These are phyloP conservation scores for Neuroterus valhalla DNA, from an alignment of 1,140 invertebrate species.

Conservation along the genomic window DNA sequence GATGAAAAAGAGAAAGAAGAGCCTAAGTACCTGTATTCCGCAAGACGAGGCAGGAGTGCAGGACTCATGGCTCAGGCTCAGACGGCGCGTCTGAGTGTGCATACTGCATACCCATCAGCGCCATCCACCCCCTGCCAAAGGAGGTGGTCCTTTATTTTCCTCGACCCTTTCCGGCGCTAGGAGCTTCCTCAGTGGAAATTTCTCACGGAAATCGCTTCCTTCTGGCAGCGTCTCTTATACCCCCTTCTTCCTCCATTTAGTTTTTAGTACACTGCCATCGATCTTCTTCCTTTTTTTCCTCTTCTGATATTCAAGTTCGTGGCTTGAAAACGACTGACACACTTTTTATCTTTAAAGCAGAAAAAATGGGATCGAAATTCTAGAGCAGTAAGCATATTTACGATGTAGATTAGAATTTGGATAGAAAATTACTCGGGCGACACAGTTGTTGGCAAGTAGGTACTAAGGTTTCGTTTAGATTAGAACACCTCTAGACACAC, in stretches of 20 bases:
- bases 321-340: neutral
- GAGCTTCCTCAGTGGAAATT: slow-evolving; percentile 7
- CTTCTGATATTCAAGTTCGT: neutral
- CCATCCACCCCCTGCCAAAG: neutral
- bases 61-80: too few relatives aligned
- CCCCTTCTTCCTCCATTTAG: slow-evolving; percentile 2
- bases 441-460: too few relatives aligned
- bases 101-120: neutral
- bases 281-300: neutral
- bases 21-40: slow-evolving; percentile 15
- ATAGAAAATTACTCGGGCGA: too few relatives aligned
- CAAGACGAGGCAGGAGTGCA: neutral
- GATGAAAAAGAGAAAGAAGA: neutral
- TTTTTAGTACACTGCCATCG: neutral
- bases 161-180: slow-evolving; percentile 4
- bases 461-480: too few relatives aligned
- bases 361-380: too few relatives aligned
- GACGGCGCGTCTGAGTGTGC: slow-evolving; percentile 27
- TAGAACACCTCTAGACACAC: too few relatives aligned
- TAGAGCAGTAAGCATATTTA: too few relatives aligned
- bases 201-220: slow-evolving; percentile 24
- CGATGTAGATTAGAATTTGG: too few relatives aligned
- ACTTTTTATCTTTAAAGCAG: neutral
- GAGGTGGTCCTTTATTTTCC: slow-evolving; percentile 8
- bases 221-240: slow-evolving; percentile 5